Evolutionary conservation across 2,888 invertebrate genomes (phyloP), one percentile per base, ranked within the genome.

Genomic region (Pyrocoelia pectoralis): DNA sequence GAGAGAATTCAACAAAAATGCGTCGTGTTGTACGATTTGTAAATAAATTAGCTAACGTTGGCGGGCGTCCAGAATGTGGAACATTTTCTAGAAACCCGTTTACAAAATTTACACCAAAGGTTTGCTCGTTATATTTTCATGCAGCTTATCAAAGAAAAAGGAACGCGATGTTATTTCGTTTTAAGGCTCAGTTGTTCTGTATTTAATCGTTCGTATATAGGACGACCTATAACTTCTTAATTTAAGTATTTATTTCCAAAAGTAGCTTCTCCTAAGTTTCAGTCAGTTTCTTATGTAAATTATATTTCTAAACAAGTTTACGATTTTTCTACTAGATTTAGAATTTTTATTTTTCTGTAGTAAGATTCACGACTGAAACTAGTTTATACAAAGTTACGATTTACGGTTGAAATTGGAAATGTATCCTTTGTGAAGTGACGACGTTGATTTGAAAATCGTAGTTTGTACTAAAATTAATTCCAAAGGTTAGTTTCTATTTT

Each of bases 1-100:
- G 18, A 17, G 70, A 72, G 69, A 70, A 73, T 72, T 71, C 70
- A 60, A 67, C 46, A 61, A 66, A 46, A 46, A 17, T n/a, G 68
- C 65, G 69, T 68, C 66, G 66, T 66, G 64, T 67, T 68, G 67
- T 66, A 68, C 57, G 66, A 66, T 66, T 72, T 70, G 72, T 74
- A 74, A 74, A 74, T 74, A 74, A 74, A 74, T 74, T 74, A 74
- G 70, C 53, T 67, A 60, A 66, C 65, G 66, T 70, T 74, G 74
- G 74, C 74, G 68, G 68, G 68, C 65, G 70, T 71, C 74, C 74
- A 74, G 71, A 68, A 71, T 71, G 67, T 68, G 68, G 69, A 69
- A 71, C 73, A 72, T 73, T 73, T 73, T 70, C 70, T 68, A 72
- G 73, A 71, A 72, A 69, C 71, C 71, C 70, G 67, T 70, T 58